Base-by-base conservation (phyloP, 37 sponge, comb jelly and placozoan species). In the Amphimedon queenslandica region DNA sequence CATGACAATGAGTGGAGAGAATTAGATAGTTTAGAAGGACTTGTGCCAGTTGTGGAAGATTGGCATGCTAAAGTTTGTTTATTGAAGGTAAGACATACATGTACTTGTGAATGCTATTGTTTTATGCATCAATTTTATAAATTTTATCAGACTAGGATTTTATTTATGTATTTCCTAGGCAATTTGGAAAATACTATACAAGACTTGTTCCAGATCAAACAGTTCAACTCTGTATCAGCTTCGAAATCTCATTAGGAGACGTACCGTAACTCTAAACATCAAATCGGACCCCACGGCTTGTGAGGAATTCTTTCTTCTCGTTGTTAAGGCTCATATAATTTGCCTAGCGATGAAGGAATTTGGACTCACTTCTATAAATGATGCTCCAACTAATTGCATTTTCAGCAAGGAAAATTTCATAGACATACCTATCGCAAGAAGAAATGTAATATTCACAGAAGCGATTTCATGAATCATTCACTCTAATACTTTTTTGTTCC, bases 261-360 rank as follows among this genome's bases (percentile, higher is more conserved):
- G 66, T 8, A 75, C 38, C 32, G 40, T 75, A 13, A 56, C 42
- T 4, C 39, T 37, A 18, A 63, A 64, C 11, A 51, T 75, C 4
- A 40, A 21, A 18, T 41, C 47, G 5, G 65, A 75, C 37, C 51
- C 64, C 47, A 63, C 63, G 25, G 66, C 63, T 25, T n/a, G 29
- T 27, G 76, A 75, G 61, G 76, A 75, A 35, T 75, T 63, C 34
- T 29, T 75, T 16, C 30, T 32, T 31, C 64, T 64, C 3, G 65
- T 75, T 42, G 47, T 75, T 31, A 57, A 2, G 0, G 63, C 65
- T 40, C 53, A 75, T 34, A 39, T 75, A 8, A 33, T 75, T 11
- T 8, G 65, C 10, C 65, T 65, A 28, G 73, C 39, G 1, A 53
- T 72, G 57, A 56, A 69, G 24, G 27, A 38, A 40, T 69, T 69